Conservation (phyloP, 2,797 vertebrate species). For the Echeneis naucrates region DNA sequence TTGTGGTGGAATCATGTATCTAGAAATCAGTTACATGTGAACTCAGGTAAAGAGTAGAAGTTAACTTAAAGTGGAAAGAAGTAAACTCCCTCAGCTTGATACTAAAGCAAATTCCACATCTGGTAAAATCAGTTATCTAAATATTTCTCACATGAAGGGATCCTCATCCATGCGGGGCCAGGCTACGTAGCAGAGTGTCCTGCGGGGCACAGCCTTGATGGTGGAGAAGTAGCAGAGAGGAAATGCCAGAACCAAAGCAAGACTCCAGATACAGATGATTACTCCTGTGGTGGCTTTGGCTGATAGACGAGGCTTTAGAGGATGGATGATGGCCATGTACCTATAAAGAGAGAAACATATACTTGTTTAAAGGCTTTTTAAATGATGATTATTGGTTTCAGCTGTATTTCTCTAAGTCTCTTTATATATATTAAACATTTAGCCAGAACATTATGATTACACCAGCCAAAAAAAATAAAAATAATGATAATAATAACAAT, state of each 20-base stretch:
- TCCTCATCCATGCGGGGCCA: slow-evolving; percentile 91
- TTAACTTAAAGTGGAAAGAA: not conserved
- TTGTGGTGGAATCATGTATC: not conserved
- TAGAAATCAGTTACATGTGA: not conserved
- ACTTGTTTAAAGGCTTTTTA: not conserved
- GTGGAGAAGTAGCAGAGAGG: slow-evolving; percentile 96
- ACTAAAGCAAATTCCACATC: not conserved
- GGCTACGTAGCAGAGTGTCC: slow-evolving; percentile 93
- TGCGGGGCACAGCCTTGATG: slow-evolving; percentile 84
- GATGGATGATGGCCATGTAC: slow-evolving; percentile 98
- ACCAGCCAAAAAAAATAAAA: not conserved
- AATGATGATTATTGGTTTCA: not conserved
- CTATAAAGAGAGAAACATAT: slow-evolving; percentile 71
- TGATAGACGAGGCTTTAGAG: slow-evolving; percentile 95
- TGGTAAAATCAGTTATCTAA: not conserved
- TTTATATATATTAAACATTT: not conserved
- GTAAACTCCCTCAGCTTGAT: not conserved
- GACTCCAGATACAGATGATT: slow-evolving; percentile 94
- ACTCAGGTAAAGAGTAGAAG: not conserved
- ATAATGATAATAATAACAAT: too few species aligned
- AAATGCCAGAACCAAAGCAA: slow-evolving; percentile 94
- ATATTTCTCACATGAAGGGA: slow-evolving; percentile 90
- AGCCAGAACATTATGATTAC: not conserved
- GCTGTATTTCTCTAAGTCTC: not conserved
- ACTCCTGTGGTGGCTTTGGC: slow-evolving; percentile 93